Conservation (phyloP, 2,113 vertebrate species). For the Rousettus leschenaultii region DNA sequence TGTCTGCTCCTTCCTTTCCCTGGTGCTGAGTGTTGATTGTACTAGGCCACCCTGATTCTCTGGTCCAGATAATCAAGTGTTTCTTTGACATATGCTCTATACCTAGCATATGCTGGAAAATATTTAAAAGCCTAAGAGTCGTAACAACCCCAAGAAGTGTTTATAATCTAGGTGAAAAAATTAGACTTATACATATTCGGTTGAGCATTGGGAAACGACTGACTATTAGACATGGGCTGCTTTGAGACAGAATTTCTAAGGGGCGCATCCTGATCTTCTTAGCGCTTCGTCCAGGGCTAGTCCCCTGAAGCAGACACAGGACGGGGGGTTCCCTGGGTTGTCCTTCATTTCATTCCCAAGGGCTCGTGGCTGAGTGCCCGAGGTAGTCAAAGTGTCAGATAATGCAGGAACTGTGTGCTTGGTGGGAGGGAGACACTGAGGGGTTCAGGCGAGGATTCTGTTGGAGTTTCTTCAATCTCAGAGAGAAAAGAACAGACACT, state of each 20-base stretch:
- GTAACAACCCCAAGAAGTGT: background rate
- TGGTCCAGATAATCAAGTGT: background rate
- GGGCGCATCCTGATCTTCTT: background rate
- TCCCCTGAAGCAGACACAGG: background rate
- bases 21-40: background rate
- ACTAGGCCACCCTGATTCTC: background rate
- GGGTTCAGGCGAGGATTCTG: background rate
- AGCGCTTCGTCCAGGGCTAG: accelerated
- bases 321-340: too few relatives aligned
- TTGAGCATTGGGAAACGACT: background rate
- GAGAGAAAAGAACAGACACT: background rate
- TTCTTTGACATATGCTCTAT: background rate
- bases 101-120: background rate
- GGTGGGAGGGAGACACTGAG: background rate
- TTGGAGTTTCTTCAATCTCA: background rate
- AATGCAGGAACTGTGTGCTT: too few relatives aligned
- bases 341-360: background rate
- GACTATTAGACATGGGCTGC: background rate
- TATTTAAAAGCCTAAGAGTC: background rate
- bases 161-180: background rate
- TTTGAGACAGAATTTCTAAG: background rate
- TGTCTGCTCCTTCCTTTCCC: background rate
- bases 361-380: background rate
- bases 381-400: background rate
- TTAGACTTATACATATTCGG: background rate